phyloP scores from a whole-genome alignment of 2,797 vertebrate species.

The Muscicapa striata region DNA sequence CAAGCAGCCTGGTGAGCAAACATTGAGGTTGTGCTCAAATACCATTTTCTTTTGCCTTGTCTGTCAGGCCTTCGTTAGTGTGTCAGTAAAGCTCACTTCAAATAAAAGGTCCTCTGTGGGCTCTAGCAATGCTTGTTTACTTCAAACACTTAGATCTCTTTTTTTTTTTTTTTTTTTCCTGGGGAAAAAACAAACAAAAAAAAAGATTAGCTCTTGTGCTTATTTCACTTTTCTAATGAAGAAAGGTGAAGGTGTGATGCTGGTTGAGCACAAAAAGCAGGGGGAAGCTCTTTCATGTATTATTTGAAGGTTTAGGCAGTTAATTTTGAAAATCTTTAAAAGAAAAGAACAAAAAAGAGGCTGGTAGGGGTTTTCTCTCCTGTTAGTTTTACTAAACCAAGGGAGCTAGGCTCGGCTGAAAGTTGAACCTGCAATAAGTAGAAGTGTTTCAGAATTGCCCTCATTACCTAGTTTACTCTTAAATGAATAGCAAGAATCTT shows the following conservation, averaged over 20 bases:
- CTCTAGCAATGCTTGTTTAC: conserved; percentile 15
- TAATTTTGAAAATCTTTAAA: conserved; percentile 1
- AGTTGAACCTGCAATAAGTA: neutral
- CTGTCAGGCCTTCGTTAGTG: conserved; percentile 46
- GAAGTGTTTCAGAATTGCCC: neutral
- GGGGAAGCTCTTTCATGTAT: neutral
- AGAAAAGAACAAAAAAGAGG: conserved; percentile 44
- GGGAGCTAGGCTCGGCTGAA: neutral
- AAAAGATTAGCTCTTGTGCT: neutral
- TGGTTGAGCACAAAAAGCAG: conserved; percentile 22
- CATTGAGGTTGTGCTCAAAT: conserved; percentile 63
- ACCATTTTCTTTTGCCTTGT: conserved; percentile 48
- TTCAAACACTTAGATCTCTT: neutral
- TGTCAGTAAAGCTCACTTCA: conserved; percentile 46
- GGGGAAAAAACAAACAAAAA: neutral
- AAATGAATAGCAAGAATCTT: neutral
- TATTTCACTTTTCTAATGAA: conserved; percentile 26
- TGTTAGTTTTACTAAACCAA: conserved; percentile 17
- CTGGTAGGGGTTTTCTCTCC: neutral
- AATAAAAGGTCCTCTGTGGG: conserved; percentile 3
- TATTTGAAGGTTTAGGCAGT: conserved; percentile 50
- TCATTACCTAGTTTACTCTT: neutral
- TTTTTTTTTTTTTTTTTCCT: neutral
- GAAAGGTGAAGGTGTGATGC: conserved; percentile 10
- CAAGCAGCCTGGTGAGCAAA: conserved; percentile 65